Evolutionary conservation across 2,888 invertebrate genomes (phyloP).

Genomic region (Chloroclysta siterata): DNA sequence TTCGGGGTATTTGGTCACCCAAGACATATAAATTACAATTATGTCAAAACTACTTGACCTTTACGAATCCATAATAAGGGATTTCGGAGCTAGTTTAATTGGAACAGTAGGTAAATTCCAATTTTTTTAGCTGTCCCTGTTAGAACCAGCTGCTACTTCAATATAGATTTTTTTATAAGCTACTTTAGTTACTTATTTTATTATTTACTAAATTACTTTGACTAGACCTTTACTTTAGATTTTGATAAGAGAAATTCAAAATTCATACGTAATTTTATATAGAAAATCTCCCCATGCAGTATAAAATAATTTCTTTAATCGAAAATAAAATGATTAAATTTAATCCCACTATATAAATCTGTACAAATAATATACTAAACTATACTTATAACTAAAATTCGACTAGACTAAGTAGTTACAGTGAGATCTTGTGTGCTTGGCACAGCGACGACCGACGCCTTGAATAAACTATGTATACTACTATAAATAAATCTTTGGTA

Average conservation of each 20-base stretch:
- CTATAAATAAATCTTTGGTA: conserved; percentile 5
- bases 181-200: neutral
- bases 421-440: conserved; percentile 57
- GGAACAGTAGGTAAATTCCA: neutral
- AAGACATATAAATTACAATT: conserved; percentile 43
- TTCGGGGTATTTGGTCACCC: conserved; percentile 70
- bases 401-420: conserved; percentile 20
- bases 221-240: conserved; percentile 43
- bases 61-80: neutral
- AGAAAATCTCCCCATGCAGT: no score
- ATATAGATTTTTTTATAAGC: no score
- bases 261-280: no score
- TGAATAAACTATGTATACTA: conserved; percentile 14
- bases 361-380: no score
- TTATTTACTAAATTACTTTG: conserved; percentile 42
- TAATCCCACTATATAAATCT: no score
- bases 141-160: neutral
- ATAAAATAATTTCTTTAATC: no score
- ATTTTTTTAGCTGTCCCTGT: neutral
- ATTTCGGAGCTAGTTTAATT: neutral
- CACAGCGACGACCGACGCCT: conserved; percentile 48
- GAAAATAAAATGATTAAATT: no score
- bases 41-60: neutral
- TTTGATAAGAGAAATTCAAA: no score
- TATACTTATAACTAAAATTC: no score